Conservation (phyloP, 2,888 invertebrate species). For the Volucella inflata region DNA sequence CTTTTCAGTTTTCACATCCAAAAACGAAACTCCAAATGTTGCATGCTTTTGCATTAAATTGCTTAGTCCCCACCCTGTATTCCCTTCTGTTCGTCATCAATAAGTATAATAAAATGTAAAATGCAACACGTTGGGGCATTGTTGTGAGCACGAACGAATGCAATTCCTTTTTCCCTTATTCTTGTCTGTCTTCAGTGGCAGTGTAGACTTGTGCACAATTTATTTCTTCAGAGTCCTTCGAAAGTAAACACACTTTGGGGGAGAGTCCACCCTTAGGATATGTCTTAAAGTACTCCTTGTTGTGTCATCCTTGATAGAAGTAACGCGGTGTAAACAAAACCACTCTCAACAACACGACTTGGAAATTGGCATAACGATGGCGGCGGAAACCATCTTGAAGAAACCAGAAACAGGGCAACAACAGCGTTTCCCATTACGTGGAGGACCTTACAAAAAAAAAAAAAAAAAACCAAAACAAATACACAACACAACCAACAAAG, state of each 20-base stretch:
- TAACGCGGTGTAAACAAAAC: conserved; percentile 61
- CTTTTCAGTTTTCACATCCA: conserved; percentile 45
- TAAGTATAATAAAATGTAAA: conserved; percentile 71
- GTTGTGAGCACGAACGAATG: conserved; percentile 43
- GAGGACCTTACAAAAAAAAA: not conserved
- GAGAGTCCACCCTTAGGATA: conserved; percentile 1
- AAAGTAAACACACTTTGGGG: conserved; percentile 54
- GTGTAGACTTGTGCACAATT: conserved; percentile 31
- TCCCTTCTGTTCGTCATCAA: conserved; percentile 12
- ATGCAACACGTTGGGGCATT: conserved; percentile 69
- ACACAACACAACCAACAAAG: conserved; percentile 18
- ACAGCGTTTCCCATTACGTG: conserved; percentile 47
- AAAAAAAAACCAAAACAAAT: not conserved
- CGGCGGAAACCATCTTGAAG: conserved; percentile 1
- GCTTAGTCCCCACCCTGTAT: conserved; percentile 4
- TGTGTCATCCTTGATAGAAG: conserved; percentile 17
- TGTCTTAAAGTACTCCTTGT: conserved; percentile 24
- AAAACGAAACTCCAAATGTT: conserved; percentile 49
- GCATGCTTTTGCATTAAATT: conserved; percentile 29
- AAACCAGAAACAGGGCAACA: conserved; percentile 21
- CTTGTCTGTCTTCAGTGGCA: not conserved
- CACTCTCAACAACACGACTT: conserved; percentile 28
- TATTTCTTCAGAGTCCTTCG: conserved; percentile 32
- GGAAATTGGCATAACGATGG: conserved; percentile 35
- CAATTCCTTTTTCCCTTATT: conserved; percentile 3